These are phyloP conservation scores for Troides oblongomaculatus DNA, from an alignment of 2,888 invertebrate genomes.

Conservation along the genomic window DNA sequence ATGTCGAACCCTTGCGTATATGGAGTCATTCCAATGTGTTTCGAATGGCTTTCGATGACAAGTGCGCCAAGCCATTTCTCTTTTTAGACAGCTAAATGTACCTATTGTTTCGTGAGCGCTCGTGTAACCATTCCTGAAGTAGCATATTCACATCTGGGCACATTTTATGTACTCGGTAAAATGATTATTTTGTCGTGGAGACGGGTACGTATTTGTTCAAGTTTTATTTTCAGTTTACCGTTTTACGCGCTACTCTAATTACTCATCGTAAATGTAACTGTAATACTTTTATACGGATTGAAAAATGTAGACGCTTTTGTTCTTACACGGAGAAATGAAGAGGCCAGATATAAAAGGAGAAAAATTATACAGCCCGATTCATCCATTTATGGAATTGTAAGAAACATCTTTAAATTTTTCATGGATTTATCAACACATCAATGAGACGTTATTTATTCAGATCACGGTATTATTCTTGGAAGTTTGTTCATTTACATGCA, in stretches of 20 bases:
- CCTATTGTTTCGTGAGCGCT: conserved; percentile 65
- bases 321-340: conserved; percentile 17
- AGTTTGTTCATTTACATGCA: conserved; percentile 72
- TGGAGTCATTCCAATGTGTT: conserved; percentile 65
- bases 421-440: conserved; percentile 72
- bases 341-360: conserved; percentile 52
- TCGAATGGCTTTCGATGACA: conserved; percentile 76
- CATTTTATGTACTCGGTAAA: conserved; percentile 36
- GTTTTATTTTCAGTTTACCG: conserved; percentile 6
- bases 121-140: conserved; percentile 50
- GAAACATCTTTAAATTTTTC: conserved; percentile 66
- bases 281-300: conserved; percentile 22
- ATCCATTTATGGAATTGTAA: conserved; percentile 56
- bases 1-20: conserved; percentile 56
- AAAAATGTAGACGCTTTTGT: conserved; percentile 37
- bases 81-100: conserved; percentile 73
- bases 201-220: conserved; percentile 9
- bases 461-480: conserved; percentile 67
- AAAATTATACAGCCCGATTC: conserved; percentile 55
- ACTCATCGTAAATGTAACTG: conserved; percentile 14
- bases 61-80: conserved; percentile 66
- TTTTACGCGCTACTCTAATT: conserved; percentile 16
- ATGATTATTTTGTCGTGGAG: conserved; percentile 36
- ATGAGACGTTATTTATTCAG: conserved; percentile 71
- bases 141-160: conserved; percentile 42